Conservation (phyloP, 2,113 vertebrate genomes). For the Quiscalus mexicanus region DNA sequence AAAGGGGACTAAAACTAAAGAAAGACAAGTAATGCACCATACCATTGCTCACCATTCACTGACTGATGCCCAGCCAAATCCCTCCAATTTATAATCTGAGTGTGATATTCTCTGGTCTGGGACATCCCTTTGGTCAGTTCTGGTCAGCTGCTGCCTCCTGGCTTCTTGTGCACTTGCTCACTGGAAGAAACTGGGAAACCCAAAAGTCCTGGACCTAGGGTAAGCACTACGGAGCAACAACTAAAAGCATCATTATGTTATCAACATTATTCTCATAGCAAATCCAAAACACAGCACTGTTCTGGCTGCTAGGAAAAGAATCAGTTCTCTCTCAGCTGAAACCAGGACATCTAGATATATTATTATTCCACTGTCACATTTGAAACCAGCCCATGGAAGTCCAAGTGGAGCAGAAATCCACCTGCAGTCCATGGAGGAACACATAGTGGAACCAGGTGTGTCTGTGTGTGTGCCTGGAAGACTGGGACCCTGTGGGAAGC, state of each 20-base stretch:
- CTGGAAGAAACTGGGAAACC: background rate
- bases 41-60: background rate
- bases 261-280: background rate
- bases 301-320: background rate
- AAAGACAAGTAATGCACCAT: background rate
- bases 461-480: background rate
- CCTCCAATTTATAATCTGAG: background rate
- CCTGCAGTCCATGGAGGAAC: background rate
- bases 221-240: background rate
- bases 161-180: background rate
- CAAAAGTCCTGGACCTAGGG: background rate
- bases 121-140: background rate
- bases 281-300: background rate
- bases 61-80: background rate
- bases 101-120: fast-evolving
- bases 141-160: background rate
- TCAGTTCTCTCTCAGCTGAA: background rate
- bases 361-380: background rate
- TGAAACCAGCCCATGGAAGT: background rate
- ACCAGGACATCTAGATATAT: background rate
- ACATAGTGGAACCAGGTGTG: background rate
- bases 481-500: background rate
- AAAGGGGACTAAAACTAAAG: background rate
- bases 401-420: background rate
- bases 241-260: background rate